Base-by-base conservation (phyloP, 1,140 invertebrate species). In the Lanistes nyassanus region DNA sequence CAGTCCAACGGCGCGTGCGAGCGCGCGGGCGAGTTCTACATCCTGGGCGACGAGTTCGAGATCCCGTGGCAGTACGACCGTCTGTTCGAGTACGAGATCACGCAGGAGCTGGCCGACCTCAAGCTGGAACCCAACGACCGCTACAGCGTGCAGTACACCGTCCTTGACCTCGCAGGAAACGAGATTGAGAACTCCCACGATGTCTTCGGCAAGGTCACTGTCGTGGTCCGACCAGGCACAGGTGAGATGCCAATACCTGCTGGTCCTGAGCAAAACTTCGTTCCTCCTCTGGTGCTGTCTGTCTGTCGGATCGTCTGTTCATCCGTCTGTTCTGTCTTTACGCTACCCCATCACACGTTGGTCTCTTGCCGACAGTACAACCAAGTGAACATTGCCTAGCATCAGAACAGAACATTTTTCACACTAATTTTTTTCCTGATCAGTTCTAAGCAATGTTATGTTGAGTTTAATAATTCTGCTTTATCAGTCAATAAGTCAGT, bases 31-130 rank as follows among this genome's bases (percentile, higher is more conserved):
- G 79, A 80, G 62, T 80, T 80, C 72, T 80, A 80, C 73, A 65
- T 80, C 26, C 58, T 80, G 53, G 79, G 79, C 37, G 75, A 76
- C 37, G 55, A 66, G 56, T 36, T 65, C 39, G 79, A 80, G 47
- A 75, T 76, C 66, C 70, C 75, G 13, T 80, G 79, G 79, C n/a
- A 53, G 1, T 79, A 76, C 55, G 74, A 77, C 66, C 29, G 79
- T 23, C 51, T 73, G 13, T 80, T 75, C 74, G 76, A 76, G 66
- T 68, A 77, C 37, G 79, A 80, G 56, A 80, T 80, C 60, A 80
- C 79, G 36, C 13, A 75, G 6, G 47, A 51, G 19, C 55, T 80
- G 64, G 36, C 36, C 1, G 58, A 66, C 5, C 55, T 78, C 21
- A 19, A 70, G n/a, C 73, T 80, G 0, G 72, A 76, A 6, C 65